Evolutionary conservation across 2,113 vertebrate genomes (phyloP).

Genomic region (Etheostoma spectabile): DNA sequence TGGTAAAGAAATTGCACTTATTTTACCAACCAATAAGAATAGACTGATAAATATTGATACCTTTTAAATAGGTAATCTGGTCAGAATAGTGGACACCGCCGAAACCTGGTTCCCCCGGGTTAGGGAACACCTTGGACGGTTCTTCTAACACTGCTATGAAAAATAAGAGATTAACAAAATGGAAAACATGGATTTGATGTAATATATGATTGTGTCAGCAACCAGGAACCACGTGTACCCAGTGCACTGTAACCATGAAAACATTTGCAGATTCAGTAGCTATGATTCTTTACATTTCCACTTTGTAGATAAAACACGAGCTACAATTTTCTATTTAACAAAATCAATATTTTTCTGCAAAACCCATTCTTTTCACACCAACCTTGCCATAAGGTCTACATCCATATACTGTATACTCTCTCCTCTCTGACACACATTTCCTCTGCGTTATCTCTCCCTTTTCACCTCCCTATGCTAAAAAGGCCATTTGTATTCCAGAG

Average conservation of each 20-base stretch:
- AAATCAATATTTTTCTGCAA: slow-evolving; percentile 29
- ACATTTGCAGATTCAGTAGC: not conserved
- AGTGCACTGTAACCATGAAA: not conserved
- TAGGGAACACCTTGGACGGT: not conserved
- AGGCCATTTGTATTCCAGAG: slow-evolving; percentile 76
- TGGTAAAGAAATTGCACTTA: too few species aligned
- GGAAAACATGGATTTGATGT: not conserved
- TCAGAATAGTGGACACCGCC: too few species aligned
- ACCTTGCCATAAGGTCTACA: slow-evolving; percentile 12
- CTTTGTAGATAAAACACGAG: slow-evolving; percentile 11
- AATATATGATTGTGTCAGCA: not conserved
- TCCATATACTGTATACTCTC: slow-evolving; percentile 35
- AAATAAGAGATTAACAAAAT: not conserved
- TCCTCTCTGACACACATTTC: slow-evolving; percentile 39
- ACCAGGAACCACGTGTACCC: not conserved
- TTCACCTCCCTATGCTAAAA: slow-evolving; percentile 71
- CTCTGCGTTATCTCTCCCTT: slow-evolving; percentile 58
- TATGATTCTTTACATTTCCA: slow-evolving; percentile 3
- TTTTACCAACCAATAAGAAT: too few species aligned
- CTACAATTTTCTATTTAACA: slow-evolving; percentile 25
- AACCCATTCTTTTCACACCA: slow-evolving; percentile 24
- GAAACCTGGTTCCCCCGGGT: not conserved
- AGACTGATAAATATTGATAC: too few species aligned
- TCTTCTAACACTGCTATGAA: not conserved
- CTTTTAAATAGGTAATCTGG: too few species aligned